These are phyloP conservation scores for Heliconius erato DNA, from an alignment of 2,888 invertebrate species.

Conservation along the genomic window DNA sequence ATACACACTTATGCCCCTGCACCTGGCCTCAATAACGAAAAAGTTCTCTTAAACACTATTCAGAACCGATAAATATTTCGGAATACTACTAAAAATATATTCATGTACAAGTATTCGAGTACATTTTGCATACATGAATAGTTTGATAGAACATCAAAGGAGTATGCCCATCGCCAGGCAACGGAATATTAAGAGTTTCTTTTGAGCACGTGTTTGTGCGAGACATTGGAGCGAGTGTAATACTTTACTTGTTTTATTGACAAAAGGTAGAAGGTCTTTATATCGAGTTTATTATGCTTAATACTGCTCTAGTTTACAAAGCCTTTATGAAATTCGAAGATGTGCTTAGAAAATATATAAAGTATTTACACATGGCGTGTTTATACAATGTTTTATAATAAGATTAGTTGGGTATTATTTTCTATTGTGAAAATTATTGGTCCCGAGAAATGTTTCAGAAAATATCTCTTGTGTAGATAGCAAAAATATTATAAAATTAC, in stretches of 20 bases:
- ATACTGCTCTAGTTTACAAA: constrained; percentile 22
- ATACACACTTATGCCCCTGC: too few relatives aligned
- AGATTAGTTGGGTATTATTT: neutral
- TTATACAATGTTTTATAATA: neutral
- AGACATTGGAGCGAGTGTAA: constrained; percentile 22
- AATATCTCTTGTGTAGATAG: neutral
- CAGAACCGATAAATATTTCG: neutral
- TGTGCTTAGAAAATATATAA: constrained; percentile 7
- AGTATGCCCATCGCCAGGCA: constrained; percentile 31
- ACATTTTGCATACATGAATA: constrained; percentile 26
- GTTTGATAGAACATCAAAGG: constrained; percentile 40
- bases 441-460: neutral
- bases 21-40: neutral
- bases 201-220: constrained; percentile 41
- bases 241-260: constrained; percentile 33
- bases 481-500: too few relatives aligned
- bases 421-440: neutral
- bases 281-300: constrained; percentile 19
- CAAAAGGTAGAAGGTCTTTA: constrained; percentile 31
- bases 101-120: neutral
- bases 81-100: constrained; percentile 3
- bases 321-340: constrained; percentile 25
- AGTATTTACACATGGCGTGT: neutral
- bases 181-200: constrained; percentile 51
- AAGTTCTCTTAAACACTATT: neutral